Evolutionary conservation across 2,888 invertebrate species (phyloP), one percentile per base, ranked within the genome.

Genomic region (Amaurobius ferox): DNA sequence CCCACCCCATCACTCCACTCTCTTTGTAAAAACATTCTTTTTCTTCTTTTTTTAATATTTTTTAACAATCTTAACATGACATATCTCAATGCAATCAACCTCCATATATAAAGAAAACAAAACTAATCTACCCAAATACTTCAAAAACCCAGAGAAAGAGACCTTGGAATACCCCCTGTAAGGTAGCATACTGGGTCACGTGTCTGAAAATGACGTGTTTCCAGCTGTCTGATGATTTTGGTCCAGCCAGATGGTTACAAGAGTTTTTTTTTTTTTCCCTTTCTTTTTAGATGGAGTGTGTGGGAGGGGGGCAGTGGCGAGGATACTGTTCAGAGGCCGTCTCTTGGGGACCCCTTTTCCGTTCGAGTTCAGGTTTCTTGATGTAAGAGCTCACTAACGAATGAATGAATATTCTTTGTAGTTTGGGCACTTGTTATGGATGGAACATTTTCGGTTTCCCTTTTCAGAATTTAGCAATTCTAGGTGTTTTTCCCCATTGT

Each of bases 241-340:
- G 44, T 26, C 67, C 67, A 67, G 68, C 68, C 68, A 68, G 68
- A 68, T 68, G 68, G 68, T 40, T 68, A 35, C 44, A 44, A 44
- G 44, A 44, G 44, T 55, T 7, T 35, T 55, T 19, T 23, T 3
- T 55, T 55, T 23, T 9, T 16, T 44, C 44, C 44, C 55, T 55
- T 23, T 23, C 55, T 23, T 23, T 55, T 55, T 16, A 23, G 11
- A 55, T 55, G 6, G 23, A 55, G 23, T 23, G 55, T 55, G 55
- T 55, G 23, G 55, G 55, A 55, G 55, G 55, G n/a, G 55, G 55
- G 55, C 55, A 55, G 55, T 55, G 55, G 23, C 1, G 16, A 6
- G 23, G 9, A 35, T 55, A 16, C 55, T 55, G 11, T 3, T 9
- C 2, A n/a, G 64, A 64, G 66, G 66, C 32, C 66, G 19, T 32